Evolutionary conservation across 2,797 vertebrate species (phyloP), one percentile per base, ranked within the genome.

Genomic region (Poecilia velifera): DNA sequence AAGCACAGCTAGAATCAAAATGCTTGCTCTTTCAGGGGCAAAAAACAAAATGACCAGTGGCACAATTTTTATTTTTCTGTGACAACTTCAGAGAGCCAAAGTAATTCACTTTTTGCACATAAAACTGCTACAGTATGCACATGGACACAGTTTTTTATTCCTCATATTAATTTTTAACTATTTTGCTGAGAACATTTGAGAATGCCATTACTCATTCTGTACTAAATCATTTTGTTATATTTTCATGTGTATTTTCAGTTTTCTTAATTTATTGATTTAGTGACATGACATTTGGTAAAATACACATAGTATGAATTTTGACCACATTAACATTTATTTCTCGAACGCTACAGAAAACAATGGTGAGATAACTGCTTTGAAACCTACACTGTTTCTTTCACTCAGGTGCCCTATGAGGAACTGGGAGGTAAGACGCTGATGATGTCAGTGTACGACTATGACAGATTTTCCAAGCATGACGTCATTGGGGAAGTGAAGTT

Each of bases 381-480:
- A 68, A 68, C 9, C 20, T 22, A 13, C 10, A 71, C 12, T 66
- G 6, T 82, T 28, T 85, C 8, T 84, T 3, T 85, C 10, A 0
- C 41, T 64, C 79, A 99, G 98, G 93, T 99, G 18, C 97, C 98
- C 0, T 99, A 99, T 74, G 97, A 98, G 87, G 98, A 99, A 72
- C 95, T 99, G 18, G 98, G 98, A 0, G 98, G 98, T 57, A 99
- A 99, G 90, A 99, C 97, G 0, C 89, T 99, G 91, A 94, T 96
- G 85, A 98, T 99, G 98, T 98, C 98, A 28, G 98, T 99, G 89
- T 99, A 97, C 0, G 98, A 99, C 94, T 99, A 99, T 0, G 98
- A 99, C 84, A 97, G 98, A 84, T 99, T 99, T 93, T 99, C 98
- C 91, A 99, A 99, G 87, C 98, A 99, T 0, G 98, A 99, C 85